These are phyloP conservation scores for Pseudochirops corinnae DNA, from an alignment of 2,797 vertebrate genomes.

Conservation along the genomic window DNA sequence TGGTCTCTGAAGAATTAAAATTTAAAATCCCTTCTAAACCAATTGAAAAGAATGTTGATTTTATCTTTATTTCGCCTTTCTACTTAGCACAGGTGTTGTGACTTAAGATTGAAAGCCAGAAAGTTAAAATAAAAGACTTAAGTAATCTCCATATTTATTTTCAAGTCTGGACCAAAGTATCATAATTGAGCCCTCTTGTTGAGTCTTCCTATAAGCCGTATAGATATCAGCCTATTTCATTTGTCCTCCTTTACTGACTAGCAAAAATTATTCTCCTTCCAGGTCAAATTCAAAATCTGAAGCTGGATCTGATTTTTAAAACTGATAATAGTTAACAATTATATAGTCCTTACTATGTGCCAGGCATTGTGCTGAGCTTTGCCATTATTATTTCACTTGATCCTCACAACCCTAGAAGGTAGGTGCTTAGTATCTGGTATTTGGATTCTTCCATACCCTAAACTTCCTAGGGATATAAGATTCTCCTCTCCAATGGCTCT, in stretches of 20 bases:
- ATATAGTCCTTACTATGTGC: background rate
- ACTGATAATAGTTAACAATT: background rate
- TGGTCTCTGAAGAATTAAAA: background rate
- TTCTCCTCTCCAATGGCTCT: background rate
- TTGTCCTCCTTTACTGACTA: background rate
- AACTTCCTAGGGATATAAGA: background rate
- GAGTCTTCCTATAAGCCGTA: conserved; percentile 14
- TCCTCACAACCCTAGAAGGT: background rate
- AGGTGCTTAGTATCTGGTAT: background rate
- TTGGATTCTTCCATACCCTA: background rate
- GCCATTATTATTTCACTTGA: background rate
- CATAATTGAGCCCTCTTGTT: too few relatives aligned
- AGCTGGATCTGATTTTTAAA: background rate
- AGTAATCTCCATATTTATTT: background rate
- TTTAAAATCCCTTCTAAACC: background rate
- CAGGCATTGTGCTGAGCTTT: background rate
- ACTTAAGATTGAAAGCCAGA: background rate
- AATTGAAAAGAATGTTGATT: background rate
- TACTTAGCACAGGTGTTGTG: background rate
- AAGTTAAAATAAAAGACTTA: background rate
- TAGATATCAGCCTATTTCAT: background rate
- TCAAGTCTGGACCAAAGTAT: background rate
- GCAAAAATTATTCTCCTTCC: background rate
- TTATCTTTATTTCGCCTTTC: conserved; percentile 35
- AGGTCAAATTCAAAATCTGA: background rate